Evolutionary conservation across 2,888 invertebrate species (phyloP).

Genomic region (Hypselothyrea guttata): DNA sequence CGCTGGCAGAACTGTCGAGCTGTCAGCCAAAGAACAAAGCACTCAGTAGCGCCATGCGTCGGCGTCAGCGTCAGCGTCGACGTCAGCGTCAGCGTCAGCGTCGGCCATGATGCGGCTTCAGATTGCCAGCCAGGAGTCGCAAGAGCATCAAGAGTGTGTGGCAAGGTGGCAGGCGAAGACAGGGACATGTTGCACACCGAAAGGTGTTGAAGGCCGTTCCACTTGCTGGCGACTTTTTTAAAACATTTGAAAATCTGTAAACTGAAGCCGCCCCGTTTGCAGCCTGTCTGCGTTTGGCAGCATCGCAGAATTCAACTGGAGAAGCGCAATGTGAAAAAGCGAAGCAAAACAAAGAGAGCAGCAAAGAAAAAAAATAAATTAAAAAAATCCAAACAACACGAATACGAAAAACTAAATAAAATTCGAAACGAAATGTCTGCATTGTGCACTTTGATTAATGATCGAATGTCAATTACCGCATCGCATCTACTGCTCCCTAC

Average conservation of each 20-base stretch:
- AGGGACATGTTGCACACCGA: slow-evolving; percentile 3
- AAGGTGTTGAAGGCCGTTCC: slow-evolving; percentile 71
- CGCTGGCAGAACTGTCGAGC: slow-evolving; percentile 41
- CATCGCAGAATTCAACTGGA: slow-evolving; percentile 51
- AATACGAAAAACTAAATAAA: slow-evolving; percentile 71
- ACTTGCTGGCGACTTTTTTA: slow-evolving; percentile 15
- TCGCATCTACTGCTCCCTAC: slow-evolving; percentile 52
- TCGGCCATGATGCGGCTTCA: slow-evolving; percentile 39
- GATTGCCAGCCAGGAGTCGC: not conserved
- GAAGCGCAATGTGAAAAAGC: slow-evolving; percentile 25
- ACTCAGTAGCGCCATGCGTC: slow-evolving; percentile 62
- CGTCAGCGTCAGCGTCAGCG: too few relatives aligned
- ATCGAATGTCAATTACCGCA: slow-evolving; percentile 82
- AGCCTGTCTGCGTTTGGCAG: not conserved
- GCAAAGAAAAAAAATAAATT: slow-evolving; percentile 7
- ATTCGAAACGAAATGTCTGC: slow-evolving; percentile 80
- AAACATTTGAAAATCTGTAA: too few relatives aligned
- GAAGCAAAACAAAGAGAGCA: too few relatives aligned
- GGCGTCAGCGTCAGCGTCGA: too few relatives aligned
- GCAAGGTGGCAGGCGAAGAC: slow-evolving; percentile 14
- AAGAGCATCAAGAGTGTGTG: slow-evolving; percentile 13
- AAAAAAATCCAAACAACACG: slow-evolving; percentile 29
- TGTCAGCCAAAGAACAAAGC: slow-evolving; percentile 69
- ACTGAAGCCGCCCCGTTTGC: not conserved
- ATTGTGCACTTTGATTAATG: slow-evolving; percentile 83